Conservation (phyloP, 1,140 invertebrate genomes). For the Proales similis region DNA sequence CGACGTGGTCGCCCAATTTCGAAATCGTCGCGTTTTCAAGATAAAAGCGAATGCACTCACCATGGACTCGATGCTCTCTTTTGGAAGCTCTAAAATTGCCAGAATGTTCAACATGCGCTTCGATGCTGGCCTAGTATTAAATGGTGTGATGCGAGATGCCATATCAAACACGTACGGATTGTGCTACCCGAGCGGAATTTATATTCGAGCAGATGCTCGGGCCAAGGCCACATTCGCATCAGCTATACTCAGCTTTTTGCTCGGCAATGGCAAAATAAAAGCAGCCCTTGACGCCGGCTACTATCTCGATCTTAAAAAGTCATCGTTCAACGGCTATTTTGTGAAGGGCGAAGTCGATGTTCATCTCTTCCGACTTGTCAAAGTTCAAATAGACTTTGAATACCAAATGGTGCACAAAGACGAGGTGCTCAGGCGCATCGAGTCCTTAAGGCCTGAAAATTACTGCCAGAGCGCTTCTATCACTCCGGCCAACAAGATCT, state of each 20-base stretch:
- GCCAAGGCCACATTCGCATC: background rate
- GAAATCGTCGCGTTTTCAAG: no score
- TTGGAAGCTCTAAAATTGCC: no score
- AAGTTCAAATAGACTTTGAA: slow-evolving; percentile 10
- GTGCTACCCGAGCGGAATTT: slow-evolving; percentile 9
- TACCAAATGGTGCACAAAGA: background rate
- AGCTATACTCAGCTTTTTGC: slow-evolving; percentile 1
- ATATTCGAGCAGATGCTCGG: background rate
- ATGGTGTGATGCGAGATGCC: slow-evolving; percentile 1
- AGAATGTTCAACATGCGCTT: no score
- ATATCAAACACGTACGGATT: background rate
- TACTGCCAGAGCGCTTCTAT: background rate
- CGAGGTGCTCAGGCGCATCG: background rate
- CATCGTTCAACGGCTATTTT: background rate
- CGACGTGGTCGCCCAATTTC: no score
- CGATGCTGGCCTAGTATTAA: no score
- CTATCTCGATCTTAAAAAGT: background rate
- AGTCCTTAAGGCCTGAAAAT: background rate
- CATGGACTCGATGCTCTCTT: no score
- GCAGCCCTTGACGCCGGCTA: background rate
- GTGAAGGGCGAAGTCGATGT: background rate
- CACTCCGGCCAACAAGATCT: background rate
- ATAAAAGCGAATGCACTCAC: no score
- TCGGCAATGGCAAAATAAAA: background rate
- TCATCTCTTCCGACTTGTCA: background rate